Percentiles rank a stretch among this genome's conserved stretches.
Evolutionary conservation across 2,888 invertebrate species (phyloP).

Genomic region (Eustalomyia histrio): DNA sequence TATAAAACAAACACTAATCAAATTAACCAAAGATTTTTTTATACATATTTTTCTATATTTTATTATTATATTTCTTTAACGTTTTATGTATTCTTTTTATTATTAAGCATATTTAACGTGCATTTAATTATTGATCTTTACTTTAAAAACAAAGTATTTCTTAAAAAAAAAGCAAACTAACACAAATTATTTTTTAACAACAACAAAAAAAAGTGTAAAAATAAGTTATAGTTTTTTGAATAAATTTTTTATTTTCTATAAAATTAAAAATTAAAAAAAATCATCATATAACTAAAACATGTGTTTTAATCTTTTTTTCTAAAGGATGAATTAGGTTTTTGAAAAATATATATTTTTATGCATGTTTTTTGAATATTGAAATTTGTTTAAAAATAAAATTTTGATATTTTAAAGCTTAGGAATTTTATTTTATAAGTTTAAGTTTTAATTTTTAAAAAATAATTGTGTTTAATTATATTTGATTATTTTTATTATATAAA

Average conservation of each 20-base stretch:
- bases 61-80: slow-evolving; percentile 26
- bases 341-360: slow-evolving; percentile 24
- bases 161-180: slow-evolving; percentile 39
- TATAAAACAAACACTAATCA: slow-evolving; percentile 67
- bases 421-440: slow-evolving; percentile 13
- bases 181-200: slow-evolving; percentile 36
- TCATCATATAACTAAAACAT: slow-evolving; percentile 33
- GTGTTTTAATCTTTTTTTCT: slow-evolving; percentile 54
- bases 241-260: slow-evolving; percentile 47
- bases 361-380: slow-evolving; percentile 46
- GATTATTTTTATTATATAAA: slow-evolving; percentile 4
- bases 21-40: slow-evolving; percentile 67
- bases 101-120: slow-evolving; percentile 28
- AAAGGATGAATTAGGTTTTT: slow-evolving; percentile 1
- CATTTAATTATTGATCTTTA: slow-evolving; percentile 45
- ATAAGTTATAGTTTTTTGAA: slow-evolving; percentile 34
- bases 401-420: background rate
- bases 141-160: slow-evolving; percentile 35
- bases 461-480: slow-evolving; percentile 46
- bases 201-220: background rate
- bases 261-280: slow-evolving; percentile 47
- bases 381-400: background rate
- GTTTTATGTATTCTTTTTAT: no score
- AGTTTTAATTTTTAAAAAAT: slow-evolving; percentile 4
- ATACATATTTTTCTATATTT: slow-evolving; percentile 43